A percentile compares a stretch with the other conserved stretches of the same genome.
phyloP scores from a whole-genome alignment of 2,113 vertebrate species.

The Sminthopsis crassicaudata region DNA sequence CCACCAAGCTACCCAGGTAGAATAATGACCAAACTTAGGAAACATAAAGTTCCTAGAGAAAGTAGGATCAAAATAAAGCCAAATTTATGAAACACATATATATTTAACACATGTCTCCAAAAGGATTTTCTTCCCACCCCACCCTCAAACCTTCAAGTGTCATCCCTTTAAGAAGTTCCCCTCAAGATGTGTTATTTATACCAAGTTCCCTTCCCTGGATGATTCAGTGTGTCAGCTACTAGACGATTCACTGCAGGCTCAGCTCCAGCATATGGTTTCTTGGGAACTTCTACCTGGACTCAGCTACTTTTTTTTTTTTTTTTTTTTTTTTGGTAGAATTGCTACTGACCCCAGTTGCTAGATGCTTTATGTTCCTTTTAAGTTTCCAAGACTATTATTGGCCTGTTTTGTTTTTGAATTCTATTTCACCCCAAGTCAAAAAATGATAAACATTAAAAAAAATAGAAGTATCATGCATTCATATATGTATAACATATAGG shows the following conservation, averaged over 20 bases:
- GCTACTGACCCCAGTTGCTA: not conserved
- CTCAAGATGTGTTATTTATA: not conserved
- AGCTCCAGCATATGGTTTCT: not conserved
- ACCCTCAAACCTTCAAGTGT: not conserved
- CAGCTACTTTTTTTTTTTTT: not conserved
- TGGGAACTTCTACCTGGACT: not conserved
- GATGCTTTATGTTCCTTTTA: not conserved
- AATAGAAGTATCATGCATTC: not conserved
- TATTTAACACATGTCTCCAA: not conserved
- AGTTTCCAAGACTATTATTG: not conserved
- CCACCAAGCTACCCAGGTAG: too few relatives aligned
- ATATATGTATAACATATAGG: not conserved
- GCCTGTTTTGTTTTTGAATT: not conserved
- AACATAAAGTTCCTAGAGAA: too few relatives aligned
- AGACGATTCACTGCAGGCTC: too few relatives aligned
- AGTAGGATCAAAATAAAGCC: not conserved
- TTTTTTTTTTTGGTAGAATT: not conserved
- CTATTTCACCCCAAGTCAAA: not conserved
- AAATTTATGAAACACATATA: not conserved
- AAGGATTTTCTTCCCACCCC: not conserved
- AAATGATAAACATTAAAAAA: not conserved
- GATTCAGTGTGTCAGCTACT: not conserved
- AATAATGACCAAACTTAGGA: too few relatives aligned
- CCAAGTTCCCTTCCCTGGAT: not conserved
- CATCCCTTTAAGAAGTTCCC: not conserved